Conservation (phyloP, 1,140 invertebrate species). For the Bombus ignitus region DNA sequence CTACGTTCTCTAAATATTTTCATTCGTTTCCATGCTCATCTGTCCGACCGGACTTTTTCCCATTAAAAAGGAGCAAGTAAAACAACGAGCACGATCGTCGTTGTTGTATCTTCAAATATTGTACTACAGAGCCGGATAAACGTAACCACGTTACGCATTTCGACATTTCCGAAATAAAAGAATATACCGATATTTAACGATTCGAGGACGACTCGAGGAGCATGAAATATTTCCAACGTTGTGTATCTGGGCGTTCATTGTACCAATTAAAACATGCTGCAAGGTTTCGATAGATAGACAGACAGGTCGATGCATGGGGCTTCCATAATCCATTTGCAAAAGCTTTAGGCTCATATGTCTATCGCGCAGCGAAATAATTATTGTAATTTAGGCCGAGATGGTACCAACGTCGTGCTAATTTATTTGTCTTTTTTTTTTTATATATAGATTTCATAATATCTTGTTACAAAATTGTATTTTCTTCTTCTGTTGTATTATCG, state of each 20-base stretch:
- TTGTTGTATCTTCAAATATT: neutral
- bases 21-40: neutral
- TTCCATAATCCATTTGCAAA: slow-evolving; percentile 70
- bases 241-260: slow-evolving; percentile 38
- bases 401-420: neutral
- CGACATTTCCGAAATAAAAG: neutral
- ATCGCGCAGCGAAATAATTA: slow-evolving; percentile 47
- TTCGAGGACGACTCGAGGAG: neutral
- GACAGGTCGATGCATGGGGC: slow-evolving; percentile 60
- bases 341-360: slow-evolving; percentile 56
- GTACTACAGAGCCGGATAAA: neutral
- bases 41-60: too few relatives aligned
- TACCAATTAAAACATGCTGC: slow-evolving; percentile 68
- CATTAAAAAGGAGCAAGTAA: neutral
- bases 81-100: neutral
- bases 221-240: slow-evolving; percentile 40
- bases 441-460: neutral
- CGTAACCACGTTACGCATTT: neutral
- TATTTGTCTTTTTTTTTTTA: neutral
- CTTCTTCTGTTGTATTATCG: neutral
- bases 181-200: neutral
- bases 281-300: slow-evolving; percentile 67
- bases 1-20: neutral
- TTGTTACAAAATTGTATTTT: neutral
- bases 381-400: slow-evolving; percentile 34